Percentiles rank a stretch among this genome's conserved stretches.
Conservation (phyloP, 2,113 vertebrate genomes). For the Ciconia boyciana region DNA sequence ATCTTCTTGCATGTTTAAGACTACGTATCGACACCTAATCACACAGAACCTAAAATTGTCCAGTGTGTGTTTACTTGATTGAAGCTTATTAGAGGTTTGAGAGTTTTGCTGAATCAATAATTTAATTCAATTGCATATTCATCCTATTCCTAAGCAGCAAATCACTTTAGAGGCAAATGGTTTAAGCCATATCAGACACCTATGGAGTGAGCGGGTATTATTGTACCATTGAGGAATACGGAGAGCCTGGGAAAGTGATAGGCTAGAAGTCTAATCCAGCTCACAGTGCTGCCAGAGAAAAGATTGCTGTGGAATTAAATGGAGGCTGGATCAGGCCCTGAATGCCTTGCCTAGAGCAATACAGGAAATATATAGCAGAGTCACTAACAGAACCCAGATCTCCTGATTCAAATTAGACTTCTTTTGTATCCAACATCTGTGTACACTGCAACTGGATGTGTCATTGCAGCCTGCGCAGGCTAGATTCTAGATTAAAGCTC, state of each 20-base stretch:
- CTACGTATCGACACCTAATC: neutral
- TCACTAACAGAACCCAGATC: conserved; percentile 49
- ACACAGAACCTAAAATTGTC: neutral
- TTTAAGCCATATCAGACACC: neutral
- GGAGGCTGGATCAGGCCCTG: neutral
- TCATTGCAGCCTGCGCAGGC: neutral
- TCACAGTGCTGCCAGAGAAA: neutral
- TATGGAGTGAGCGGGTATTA: neutral
- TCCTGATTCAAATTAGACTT: conserved; percentile 14
- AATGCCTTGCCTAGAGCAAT: conserved; percentile 7
- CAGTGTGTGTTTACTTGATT: neutral
- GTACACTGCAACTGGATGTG: neutral
- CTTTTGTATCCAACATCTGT: conserved; percentile 34
- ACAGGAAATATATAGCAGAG: conserved; percentile 25
- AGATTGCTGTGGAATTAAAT: neutral
- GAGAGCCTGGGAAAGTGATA: neutral
- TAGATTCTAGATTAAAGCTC: neutral
- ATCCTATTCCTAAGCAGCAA: neutral
- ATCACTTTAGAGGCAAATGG: neutral
- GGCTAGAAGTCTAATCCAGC: neutral
- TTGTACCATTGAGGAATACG: neutral
- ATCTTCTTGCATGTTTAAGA: neutral
- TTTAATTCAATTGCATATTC: conserved; percentile 5
- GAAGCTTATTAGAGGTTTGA: neutral
- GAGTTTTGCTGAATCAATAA: neutral